These are phyloP conservation scores for Hippocampus mohnikei DNA, from an alignment of 2,113 vertebrate genomes.

Conservation along the genomic window DNA sequence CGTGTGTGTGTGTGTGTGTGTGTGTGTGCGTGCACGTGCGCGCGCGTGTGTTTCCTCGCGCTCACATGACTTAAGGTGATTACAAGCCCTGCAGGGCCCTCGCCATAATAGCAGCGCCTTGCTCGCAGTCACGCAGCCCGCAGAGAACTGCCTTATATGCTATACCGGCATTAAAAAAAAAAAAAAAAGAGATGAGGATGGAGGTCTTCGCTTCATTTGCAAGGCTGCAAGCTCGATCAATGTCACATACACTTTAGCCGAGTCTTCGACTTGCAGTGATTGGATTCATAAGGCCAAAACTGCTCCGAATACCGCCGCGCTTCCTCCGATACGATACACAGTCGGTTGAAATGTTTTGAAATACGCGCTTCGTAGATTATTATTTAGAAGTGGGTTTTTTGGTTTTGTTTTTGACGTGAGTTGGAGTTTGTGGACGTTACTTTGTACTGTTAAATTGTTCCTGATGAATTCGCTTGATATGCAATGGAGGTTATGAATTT, in stretches of 20 bases:
- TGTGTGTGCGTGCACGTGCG: neutral
- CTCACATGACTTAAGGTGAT: constrained; percentile 45
- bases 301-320: neutral
- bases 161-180: neutral
- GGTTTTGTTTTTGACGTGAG: no score
- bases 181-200: constrained; percentile 34
- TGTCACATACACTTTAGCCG: neutral
- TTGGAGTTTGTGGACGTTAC: no score
- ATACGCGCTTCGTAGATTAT: no score
- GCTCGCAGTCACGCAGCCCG: constrained; percentile 59
- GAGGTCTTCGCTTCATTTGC: constrained; percentile 5
- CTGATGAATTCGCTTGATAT: no score
- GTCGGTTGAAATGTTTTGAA: no score
- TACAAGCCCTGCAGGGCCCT: constrained; percentile 41
- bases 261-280: neutral
- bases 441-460: no score
- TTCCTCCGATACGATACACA: no score
- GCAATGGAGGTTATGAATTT: no score
- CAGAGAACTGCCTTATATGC: constrained; percentile 31
- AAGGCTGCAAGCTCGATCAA: constrained; percentile 1
- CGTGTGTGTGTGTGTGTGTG: neutral
- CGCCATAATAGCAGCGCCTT: constrained; percentile 53
- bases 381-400: no score
- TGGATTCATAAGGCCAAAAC: neutral
- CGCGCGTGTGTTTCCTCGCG: constrained; percentile 16